A percentile compares a stretch with the other conserved stretches of the same genome.
These are phyloP conservation scores for Tholera decimalis DNA, from an alignment of 2,888 invertebrate genomes.

Conservation along the genomic window DNA sequence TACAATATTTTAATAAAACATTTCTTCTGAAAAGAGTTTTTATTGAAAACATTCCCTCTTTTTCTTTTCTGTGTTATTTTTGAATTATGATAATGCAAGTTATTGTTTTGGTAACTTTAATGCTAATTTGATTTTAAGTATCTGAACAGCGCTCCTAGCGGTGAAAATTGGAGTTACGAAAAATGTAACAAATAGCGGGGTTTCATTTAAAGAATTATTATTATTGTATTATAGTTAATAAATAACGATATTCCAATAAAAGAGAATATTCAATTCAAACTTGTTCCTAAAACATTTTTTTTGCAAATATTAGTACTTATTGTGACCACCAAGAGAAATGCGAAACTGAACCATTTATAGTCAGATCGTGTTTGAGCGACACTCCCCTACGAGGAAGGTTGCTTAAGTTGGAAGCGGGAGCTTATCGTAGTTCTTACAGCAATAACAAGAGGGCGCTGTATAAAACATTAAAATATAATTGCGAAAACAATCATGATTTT, in stretches of 20 bases:
- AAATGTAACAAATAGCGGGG: neutral
- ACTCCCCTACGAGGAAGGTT: constrained; percentile 67
- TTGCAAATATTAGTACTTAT: constrained; percentile 4
- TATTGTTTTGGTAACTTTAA: constrained; percentile 15
- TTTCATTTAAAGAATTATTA: too few relatives aligned
- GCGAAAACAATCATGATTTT: neutral
- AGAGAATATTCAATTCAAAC: neutral
- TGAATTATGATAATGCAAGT: constrained; percentile 17
- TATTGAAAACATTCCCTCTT: constrained; percentile 30
- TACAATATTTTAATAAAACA: constrained; percentile 48
- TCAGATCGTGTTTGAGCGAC: constrained; percentile 40
- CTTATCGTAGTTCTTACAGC: constrained; percentile 52
- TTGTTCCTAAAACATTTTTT: neutral
- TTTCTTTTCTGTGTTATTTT: constrained; percentile 27
- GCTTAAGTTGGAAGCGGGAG: constrained; percentile 51
- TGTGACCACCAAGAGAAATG: constrained; percentile 17
- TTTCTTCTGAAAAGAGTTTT: constrained; percentile 34
- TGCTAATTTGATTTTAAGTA: constrained; percentile 8
- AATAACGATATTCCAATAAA: too few relatives aligned
- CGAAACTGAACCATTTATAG: constrained; percentile 39
- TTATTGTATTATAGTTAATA: neutral
- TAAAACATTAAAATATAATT: constrained; percentile 20
- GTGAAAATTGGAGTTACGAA: constrained; percentile 17
- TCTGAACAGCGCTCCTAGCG: constrained; percentile 36
- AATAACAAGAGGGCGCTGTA: constrained; percentile 72